Evolutionary conservation across 37 sponge, comb jelly and placozoan species (phyloP).

Genomic region (Petrosia ficiformis): DNA sequence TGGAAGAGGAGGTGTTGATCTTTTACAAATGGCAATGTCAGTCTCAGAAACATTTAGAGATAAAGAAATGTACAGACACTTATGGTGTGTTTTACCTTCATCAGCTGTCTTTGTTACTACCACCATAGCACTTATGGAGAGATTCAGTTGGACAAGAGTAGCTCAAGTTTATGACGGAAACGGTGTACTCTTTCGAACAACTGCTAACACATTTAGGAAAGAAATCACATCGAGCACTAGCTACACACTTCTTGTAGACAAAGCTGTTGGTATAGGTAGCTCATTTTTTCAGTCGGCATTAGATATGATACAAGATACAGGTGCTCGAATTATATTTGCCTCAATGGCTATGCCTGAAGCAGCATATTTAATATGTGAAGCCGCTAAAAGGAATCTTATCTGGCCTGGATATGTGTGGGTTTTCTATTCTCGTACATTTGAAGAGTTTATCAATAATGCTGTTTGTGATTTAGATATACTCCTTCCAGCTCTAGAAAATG

Average conservation of each 20-base stretch:
- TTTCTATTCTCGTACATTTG: neutral
- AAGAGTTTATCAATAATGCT: neutral
- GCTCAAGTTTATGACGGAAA: constrained; percentile 1
- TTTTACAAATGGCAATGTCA: too few relatives aligned
- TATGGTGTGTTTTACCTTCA: too few relatives aligned
- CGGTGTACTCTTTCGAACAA: neutral
- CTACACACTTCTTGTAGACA: neutral
- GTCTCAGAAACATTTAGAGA: too few relatives aligned
- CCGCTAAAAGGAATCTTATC: neutral
- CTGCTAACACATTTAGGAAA: neutral
- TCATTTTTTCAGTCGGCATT: neutral
- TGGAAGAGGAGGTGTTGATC: too few relatives aligned
- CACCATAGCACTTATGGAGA: constrained; percentile 8
- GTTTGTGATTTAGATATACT: constrained; percentile 15
- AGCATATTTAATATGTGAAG: constrained; percentile 29
- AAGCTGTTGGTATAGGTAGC: neutral
- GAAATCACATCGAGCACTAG: neutral
- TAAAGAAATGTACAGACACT: too few relatives aligned
- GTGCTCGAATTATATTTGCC: constrained; percentile 12
- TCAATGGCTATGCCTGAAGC: constrained; percentile 14
- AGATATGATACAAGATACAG: neutral
- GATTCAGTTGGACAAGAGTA: constrained; percentile 15
- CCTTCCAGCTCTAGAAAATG: constrained; percentile 15
- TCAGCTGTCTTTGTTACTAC: too few relatives aligned
- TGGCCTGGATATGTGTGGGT: constrained; percentile 48